Evolutionary conservation across 92 coral and sea anemone genomes (phyloP).

Genomic region (Actinostola sp.): DNA sequence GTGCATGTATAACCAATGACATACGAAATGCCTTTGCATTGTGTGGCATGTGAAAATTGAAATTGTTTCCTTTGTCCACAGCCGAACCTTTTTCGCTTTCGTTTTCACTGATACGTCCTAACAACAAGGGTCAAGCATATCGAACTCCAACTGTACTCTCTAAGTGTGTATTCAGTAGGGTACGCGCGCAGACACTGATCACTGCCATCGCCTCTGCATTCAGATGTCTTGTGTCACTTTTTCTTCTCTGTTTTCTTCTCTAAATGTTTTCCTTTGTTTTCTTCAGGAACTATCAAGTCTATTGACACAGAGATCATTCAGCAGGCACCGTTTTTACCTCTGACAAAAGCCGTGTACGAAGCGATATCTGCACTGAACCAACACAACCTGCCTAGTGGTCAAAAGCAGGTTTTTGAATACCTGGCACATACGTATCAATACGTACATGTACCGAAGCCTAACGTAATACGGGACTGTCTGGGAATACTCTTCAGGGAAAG

Average conservation of each 20-base stretch:
- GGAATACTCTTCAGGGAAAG: slow-evolving; percentile 84
- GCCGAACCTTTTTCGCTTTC: too few species aligned
- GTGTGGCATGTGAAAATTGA: too few species aligned
- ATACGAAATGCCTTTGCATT: too few species aligned
- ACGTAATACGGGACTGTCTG: slow-evolving; percentile 80
- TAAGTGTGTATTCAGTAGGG: too few species aligned
- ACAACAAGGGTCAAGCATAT: too few species aligned
- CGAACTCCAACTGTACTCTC: too few species aligned
- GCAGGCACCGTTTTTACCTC: slow-evolving; percentile 91
- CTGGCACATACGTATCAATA: slow-evolving; percentile 79
- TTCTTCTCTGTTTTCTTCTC: background rate
- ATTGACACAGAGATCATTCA: slow-evolving; percentile 84
- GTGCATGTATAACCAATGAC: too few species aligned
- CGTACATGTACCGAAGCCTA: slow-evolving; percentile 81
- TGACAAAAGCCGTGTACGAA: slow-evolving; percentile 81
- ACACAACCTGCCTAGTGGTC: slow-evolving; percentile 67
- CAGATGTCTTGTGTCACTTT: too few species aligned
- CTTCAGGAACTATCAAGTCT: slow-evolving; percentile 81
- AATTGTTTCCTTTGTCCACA: too few species aligned
- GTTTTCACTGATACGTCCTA: too few species aligned
- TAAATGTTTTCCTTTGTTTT: background rate
- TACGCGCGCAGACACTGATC: too few species aligned
- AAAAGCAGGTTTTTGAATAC: slow-evolving; percentile 69
- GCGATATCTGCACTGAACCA: slow-evolving; percentile 80
- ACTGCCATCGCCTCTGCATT: too few species aligned